phyloP scores from a whole-genome alignment of 1,140 invertebrate genomes.

The Tetramorium simillimum region DNA sequence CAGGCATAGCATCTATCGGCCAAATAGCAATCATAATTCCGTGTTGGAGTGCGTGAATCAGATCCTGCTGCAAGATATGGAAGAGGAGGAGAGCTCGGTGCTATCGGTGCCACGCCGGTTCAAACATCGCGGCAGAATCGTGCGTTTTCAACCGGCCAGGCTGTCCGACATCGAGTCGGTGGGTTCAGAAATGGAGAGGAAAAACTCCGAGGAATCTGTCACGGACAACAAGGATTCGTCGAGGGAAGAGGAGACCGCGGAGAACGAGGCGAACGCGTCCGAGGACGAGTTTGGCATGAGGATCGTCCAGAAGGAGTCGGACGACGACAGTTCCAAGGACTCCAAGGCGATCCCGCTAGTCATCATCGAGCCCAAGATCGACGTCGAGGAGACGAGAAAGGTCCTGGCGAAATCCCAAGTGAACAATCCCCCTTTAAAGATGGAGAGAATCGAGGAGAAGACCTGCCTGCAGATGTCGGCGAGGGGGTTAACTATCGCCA shows the following conservation, averaged over 20 bases:
- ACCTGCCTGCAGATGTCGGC: slow-evolving; percentile 80
- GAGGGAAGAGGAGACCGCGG: slow-evolving; percentile 62
- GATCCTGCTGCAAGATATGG: slow-evolving; percentile 88
- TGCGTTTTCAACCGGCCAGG: slow-evolving; percentile 82
- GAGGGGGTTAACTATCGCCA: slow-evolving; percentile 85
- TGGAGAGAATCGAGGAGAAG: slow-evolving; percentile 82
- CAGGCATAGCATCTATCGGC: slow-evolving; percentile 81
- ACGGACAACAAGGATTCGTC: slow-evolving; percentile 34
- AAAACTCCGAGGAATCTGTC: slow-evolving; percentile 81
- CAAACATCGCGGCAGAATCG: slow-evolving; percentile 83
- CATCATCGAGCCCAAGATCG: slow-evolving; percentile 82
- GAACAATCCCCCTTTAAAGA: slow-evolving; percentile 72
- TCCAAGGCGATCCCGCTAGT: slow-evolving; percentile 81
- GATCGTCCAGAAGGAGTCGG: slow-evolving; percentile 63
- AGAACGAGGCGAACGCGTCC: slow-evolving; percentile 59
- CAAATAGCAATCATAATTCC: slow-evolving; percentile 89
- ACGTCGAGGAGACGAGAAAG: slow-evolving; percentile 63
- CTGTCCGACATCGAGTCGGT: slow-evolving; percentile 84
- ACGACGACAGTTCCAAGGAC: slow-evolving; percentile 74
- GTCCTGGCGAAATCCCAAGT: slow-evolving; percentile 31
- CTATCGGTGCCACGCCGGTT: slow-evolving; percentile 80
- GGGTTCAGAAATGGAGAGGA: slow-evolving; percentile 83
- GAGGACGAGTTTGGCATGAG: slow-evolving; percentile 82
- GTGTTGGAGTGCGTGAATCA: slow-evolving; percentile 92
- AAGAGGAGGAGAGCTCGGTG: slow-evolving; percentile 84